phyloP scores from a whole-genome alignment of 2,113 vertebrate genomes.

The Halichoerus grypus region DNA sequence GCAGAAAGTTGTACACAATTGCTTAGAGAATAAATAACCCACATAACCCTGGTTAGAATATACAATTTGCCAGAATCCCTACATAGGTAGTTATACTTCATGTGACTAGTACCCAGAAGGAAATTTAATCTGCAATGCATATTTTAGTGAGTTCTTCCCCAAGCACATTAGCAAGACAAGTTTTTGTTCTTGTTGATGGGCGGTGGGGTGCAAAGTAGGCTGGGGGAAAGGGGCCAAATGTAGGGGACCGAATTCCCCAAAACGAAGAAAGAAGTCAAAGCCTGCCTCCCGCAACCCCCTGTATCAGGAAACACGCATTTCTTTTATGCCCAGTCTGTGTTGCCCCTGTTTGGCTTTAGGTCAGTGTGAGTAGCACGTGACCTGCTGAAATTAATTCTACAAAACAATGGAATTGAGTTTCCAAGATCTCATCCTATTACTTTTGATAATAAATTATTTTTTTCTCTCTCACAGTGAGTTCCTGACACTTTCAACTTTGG shows the following conservation, averaged over 20 bases:
- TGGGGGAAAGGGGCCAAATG: background rate
- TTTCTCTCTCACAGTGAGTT: slow-evolving; percentile 75
- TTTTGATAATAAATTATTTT: slow-evolving; percentile 89
- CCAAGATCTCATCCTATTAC: slow-evolving; percentile 89
- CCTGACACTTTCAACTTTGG: slow-evolving; percentile 85
- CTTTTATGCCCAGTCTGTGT: slow-evolving; percentile 74
- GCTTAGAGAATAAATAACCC: background rate
- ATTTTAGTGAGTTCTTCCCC: background rate
- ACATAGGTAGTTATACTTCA: background rate
- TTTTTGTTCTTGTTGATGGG: background rate
- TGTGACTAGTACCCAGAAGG: background rate
- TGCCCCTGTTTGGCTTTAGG: slow-evolving; percentile 86
- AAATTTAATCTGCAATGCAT: background rate
- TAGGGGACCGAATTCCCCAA: background rate
- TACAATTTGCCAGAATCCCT: background rate
- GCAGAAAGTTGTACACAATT: background rate
- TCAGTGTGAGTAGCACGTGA: slow-evolving; percentile 90
- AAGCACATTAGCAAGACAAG: background rate
- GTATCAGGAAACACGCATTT: slow-evolving; percentile 77
- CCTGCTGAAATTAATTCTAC: slow-evolving; percentile 90
- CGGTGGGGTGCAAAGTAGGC: fast-evolving
- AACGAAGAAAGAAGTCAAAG: background rate
- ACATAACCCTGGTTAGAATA: background rate
- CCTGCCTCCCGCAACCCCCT: background rate
- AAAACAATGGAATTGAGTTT: slow-evolving; percentile 87